Evolutionary conservation across 2,888 invertebrate species (phyloP).

Genomic region (Holacanthella duospinosa): DNA sequence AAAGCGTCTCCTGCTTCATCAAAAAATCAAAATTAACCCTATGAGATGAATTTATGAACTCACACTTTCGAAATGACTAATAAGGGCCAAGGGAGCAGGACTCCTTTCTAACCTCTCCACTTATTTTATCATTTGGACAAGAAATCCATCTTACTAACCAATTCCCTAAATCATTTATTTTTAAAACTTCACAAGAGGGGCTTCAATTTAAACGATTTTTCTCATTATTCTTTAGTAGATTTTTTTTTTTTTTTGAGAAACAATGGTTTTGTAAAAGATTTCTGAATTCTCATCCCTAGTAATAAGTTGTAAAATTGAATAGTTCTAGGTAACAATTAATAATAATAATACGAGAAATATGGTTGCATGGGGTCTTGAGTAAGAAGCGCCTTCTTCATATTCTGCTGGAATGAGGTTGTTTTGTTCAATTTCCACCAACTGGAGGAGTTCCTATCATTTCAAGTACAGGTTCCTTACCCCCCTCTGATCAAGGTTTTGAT

Average conservation of each 20-base stretch:
- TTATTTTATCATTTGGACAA: not conserved
- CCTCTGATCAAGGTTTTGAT: slow-evolving; percentile 22
- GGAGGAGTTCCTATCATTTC: not conserved
- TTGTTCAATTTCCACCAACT: too few relatives aligned
- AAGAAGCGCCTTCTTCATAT: not conserved
- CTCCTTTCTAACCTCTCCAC: not conserved
- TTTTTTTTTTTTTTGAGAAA: too few relatives aligned
- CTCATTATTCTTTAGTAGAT: not conserved
- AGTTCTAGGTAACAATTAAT: not conserved
- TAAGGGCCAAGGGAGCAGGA: not conserved
- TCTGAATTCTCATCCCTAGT: too few relatives aligned
- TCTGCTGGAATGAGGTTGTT: not conserved
- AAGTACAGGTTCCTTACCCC: slow-evolving; percentile 10
- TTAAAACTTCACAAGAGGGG: not conserved
- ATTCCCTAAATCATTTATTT: not conserved
- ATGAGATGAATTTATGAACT: not conserved
- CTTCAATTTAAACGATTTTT: not conserved
- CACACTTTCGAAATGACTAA: not conserved
- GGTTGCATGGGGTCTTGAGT: not conserved
- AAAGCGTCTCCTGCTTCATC: not conserved
- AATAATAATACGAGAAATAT: too few relatives aligned
- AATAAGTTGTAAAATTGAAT: too few relatives aligned
- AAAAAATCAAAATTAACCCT: not conserved
- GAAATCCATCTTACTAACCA: too few relatives aligned
- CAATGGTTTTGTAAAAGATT: too few relatives aligned